phyloP scores from a whole-genome alignment of 2,113 vertebrate genomes.

The Sciurus niger region DNA sequence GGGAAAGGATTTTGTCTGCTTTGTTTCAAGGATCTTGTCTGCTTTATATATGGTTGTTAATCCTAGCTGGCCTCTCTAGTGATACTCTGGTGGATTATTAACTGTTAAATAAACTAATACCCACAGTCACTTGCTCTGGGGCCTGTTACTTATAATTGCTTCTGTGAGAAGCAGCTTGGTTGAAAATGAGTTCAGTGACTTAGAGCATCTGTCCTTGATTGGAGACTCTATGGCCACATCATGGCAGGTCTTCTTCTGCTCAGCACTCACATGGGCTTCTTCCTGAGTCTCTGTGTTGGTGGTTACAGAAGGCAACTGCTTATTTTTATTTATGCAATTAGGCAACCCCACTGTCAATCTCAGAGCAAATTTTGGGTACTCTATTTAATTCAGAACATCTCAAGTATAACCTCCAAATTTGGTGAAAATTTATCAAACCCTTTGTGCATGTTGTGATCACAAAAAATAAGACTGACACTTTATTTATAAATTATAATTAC shows the following conservation, averaged over 20 bases:
- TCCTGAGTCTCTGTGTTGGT: not conserved
- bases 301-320: not conserved
- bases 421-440: constrained; percentile 40
- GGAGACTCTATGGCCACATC: not conserved
- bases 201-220: not conserved
- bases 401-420: constrained; percentile 8
- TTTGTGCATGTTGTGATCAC: not conserved
- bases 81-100: not conserved
- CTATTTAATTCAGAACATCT: not conserved
- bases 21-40: not conserved
- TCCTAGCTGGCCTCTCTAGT: constrained; percentile 1
- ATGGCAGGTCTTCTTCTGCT: not conserved
- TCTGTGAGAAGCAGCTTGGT: not conserved
- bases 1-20: not conserved
- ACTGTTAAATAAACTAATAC: not conserved
- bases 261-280: not conserved
- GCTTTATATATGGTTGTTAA: not conserved
- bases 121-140: not conserved
- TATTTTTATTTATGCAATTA: not conserved
- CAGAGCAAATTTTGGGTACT: constrained; percentile 3
- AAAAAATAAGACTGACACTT: not conserved
- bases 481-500: not conserved
- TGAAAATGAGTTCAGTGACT: not conserved
- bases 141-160: not conserved
- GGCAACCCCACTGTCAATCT: not conserved